phyloP scores from a whole-genome alignment of 2,888 invertebrate genomes.

The Morpho helenor region DNA sequence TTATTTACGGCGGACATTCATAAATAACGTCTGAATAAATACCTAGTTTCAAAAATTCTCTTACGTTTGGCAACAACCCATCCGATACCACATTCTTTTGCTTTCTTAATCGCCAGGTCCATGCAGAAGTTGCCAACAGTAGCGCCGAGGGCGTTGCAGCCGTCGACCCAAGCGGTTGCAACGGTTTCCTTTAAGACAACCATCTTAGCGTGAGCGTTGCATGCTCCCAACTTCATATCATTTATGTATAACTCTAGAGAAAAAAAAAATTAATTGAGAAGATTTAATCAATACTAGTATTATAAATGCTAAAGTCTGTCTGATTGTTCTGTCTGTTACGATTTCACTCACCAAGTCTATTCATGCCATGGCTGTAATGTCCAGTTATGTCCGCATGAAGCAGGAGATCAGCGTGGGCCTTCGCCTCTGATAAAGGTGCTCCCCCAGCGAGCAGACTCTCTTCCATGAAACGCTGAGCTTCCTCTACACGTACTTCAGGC shows the following conservation, averaged over 20 bases:
- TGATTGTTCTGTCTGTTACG: neutral
- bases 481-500: constrained; percentile 69
- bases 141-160: constrained; percentile 87
- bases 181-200: constrained; percentile 83
- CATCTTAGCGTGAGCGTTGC: constrained; percentile 80
- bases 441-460: constrained; percentile 82
- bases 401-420: constrained; percentile 81
- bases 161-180: constrained; percentile 87
- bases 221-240: constrained; percentile 82
- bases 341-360: constrained; percentile 81
- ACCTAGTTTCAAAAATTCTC: constrained; percentile 13
- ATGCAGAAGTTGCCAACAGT: constrained; percentile 88
- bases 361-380: constrained; percentile 93
- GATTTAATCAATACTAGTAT: no score
- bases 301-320: no score
- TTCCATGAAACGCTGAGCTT: constrained; percentile 78
- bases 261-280: neutral
- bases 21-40: no score
- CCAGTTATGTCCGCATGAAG: constrained; percentile 88
- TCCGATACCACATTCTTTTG: constrained; percentile 87
- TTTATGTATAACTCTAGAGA: constrained; percentile 86
- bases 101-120: constrained; percentile 90
- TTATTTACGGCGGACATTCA: no score
- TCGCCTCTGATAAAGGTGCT: constrained; percentile 77
- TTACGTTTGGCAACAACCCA: constrained; percentile 87